phyloP scores from a whole-genome alignment of 2,113 vertebrate species.

The Paracanthobrama guichenoti region DNA sequence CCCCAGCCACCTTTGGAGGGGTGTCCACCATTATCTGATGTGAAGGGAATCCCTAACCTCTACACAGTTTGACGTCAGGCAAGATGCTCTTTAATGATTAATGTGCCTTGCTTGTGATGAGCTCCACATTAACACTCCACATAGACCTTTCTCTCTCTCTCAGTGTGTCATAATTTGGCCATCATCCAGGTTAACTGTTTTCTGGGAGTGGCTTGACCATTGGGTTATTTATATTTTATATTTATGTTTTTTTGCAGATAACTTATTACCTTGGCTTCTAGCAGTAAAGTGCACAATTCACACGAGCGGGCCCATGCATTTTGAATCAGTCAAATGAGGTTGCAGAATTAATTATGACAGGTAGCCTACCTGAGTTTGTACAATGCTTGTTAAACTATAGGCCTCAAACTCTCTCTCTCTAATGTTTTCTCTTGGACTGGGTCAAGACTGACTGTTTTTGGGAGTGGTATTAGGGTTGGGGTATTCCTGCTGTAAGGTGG shows the following conservation, averaged over 20 bases:
- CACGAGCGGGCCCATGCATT: neutral
- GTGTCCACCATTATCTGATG: neutral
- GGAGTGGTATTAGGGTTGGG: constrained; percentile 67
- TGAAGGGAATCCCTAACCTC: constrained; percentile 68
- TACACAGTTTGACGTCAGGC: constrained; percentile 68
- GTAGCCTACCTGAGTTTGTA: neutral
- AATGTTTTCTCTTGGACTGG: constrained; percentile 10
- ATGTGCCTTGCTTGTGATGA: neutral
- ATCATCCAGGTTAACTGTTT: neutral
- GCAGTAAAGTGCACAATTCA: neutral
- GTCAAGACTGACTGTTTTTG: constrained; percentile 52
- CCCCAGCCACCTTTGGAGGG: neutral
- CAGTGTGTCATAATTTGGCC: neutral
- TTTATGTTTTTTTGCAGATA: neutral
- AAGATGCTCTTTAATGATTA: constrained; percentile 61
- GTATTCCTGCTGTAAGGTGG: constrained; percentile 76
- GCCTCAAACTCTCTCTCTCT: neutral
- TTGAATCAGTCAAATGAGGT: neutral
- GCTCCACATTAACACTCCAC: constrained; percentile 16
- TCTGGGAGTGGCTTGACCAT: too few relatives aligned
- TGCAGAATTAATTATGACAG: neutral
- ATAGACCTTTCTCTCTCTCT: neutral
- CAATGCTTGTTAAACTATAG: neutral
- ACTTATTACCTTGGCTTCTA: neutral
- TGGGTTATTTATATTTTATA: neutral